Conservation (phyloP, 2,797 vertebrate species). For the Sebastolobus alascanus region DNA sequence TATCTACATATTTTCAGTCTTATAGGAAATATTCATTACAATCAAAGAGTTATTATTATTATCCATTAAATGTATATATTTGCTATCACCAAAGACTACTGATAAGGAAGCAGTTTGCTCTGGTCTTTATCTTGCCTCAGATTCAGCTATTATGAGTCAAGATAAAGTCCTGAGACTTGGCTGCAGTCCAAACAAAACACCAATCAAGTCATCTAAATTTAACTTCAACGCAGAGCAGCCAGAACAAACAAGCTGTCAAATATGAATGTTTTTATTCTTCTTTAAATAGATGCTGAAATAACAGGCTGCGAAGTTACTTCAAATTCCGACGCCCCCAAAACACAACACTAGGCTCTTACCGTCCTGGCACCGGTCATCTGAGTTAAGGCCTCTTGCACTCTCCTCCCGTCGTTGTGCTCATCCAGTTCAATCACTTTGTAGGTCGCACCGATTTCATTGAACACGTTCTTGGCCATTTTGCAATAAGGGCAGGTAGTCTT, state of each 20-base stretch:
- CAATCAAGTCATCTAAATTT: conserved; percentile 15
- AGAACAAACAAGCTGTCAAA: conserved; percentile 36
- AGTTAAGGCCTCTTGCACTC: conserved; percentile 90
- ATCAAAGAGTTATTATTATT: neutral
- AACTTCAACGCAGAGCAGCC: conserved; percentile 26
- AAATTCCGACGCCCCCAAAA: neutral
- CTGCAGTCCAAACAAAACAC: conserved; percentile 16
- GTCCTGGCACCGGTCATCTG: conserved; percentile 93
- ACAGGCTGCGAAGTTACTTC: neutral
- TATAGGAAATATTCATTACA: neutral
- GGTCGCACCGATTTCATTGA: conserved; percentile 89
- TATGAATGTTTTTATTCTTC: conserved; percentile 11
- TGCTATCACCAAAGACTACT: neutral
- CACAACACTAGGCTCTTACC: conserved; percentile 80
- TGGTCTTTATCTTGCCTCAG: conserved; percentile 4
- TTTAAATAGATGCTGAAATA: conserved; percentile 21
- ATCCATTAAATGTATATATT: neutral
- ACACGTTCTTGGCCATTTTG: conserved; percentile 94
- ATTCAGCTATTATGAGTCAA: conserved; percentile 22
- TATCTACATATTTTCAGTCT: neutral
- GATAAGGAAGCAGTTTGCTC: neutral
- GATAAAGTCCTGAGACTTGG: conserved; percentile 11
- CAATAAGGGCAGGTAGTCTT: conserved; percentile 96
- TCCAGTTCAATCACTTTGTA: conserved; percentile 95
- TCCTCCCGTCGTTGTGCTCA: conserved; percentile 87